Evolutionary conservation across 1,140 invertebrate species (phyloP).

Genomic region (Drosophila insularis): DNA sequence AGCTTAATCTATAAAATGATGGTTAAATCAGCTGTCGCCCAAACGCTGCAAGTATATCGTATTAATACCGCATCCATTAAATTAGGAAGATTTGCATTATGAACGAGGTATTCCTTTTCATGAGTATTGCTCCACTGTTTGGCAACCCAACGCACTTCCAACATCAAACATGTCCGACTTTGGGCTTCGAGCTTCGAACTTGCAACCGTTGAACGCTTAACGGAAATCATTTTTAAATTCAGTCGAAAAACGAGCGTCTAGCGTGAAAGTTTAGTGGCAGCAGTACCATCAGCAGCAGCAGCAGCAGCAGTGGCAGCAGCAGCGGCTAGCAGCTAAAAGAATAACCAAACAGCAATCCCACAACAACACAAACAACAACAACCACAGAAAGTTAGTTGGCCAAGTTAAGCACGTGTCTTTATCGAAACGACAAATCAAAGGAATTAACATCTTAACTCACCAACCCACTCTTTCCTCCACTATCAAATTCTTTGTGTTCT

Average conservation of each 20-base stretch:
- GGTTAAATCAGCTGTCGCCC: too few species aligned
- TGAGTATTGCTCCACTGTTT: background rate
- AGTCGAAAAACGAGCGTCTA: conserved; percentile 72
- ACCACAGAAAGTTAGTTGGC: conserved; percentile 23
- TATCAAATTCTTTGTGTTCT: background rate
- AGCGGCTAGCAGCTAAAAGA: conserved; percentile 28
- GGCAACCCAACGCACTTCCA: background rate
- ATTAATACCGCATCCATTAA: too few species aligned
- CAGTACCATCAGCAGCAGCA: conserved; percentile 35
- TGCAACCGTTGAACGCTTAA: background rate
- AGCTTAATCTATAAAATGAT: too few species aligned
- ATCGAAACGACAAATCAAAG: conserved; percentile 4
- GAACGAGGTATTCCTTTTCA: too few species aligned
- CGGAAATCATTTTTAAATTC: conserved; percentile 21
- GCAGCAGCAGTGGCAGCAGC: conserved; percentile 32
- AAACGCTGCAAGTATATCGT: too few species aligned
- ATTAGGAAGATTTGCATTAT: too few species aligned
- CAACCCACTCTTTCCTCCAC: background rate
- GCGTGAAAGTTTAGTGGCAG: conserved; percentile 57
- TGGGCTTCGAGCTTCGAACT: background rate
- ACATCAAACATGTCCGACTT: background rate
- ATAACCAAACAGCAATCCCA: conserved; percentile 6
- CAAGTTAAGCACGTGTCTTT: conserved; percentile 5
- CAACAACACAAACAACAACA: conserved; percentile 27
- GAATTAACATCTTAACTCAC: conserved; percentile 7